A percentile compares a stretch with the other conserved stretches of the same genome.
Conservation (phyloP, 2,113 vertebrate species). For the Callospermophilus lateralis region DNA sequence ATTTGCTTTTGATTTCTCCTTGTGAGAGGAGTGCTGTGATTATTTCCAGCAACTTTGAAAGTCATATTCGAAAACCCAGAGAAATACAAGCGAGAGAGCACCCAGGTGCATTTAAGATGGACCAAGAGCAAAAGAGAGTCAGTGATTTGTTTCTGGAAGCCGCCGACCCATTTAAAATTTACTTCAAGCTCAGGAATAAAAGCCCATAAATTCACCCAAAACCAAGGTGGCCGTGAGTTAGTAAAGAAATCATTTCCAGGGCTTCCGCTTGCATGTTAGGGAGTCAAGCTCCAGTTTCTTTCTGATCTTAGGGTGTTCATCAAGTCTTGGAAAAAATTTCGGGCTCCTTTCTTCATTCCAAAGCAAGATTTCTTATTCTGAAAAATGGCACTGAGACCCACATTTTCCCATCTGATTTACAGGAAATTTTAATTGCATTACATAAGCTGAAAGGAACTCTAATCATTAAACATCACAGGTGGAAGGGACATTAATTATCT, state of each 20-base stretch:
- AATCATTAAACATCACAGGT: neutral
- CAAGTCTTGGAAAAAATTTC: neutral
- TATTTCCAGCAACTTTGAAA: slow-evolving; percentile 80
- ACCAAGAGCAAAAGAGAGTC: neutral
- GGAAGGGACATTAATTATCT: neutral
- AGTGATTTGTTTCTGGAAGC: slow-evolving; percentile 19
- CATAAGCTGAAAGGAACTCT: neutral
- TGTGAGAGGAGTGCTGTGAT: slow-evolving; percentile 65
- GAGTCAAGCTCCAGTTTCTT: neutral
- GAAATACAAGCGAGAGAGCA: neutral
- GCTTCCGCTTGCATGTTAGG: neutral
- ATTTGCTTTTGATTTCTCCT: slow-evolving; percentile 79
- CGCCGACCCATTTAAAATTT: slow-evolving; percentile 20
- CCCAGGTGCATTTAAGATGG: slow-evolving; percentile 10
- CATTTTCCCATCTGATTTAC: neutral
- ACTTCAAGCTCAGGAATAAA: slow-evolving; percentile 49
- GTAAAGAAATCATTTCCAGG: slow-evolving; percentile 16
- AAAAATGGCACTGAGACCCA: neutral
- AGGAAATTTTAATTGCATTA: neutral
- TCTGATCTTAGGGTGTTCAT: neutral
- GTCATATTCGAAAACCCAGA: slow-evolving; percentile 50
- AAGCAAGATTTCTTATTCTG: neutral
- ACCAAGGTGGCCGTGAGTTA: neutral
- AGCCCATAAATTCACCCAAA: slow-evolving; percentile 9
- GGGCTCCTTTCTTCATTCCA: neutral